Conservation (phyloP, 1,140 invertebrate species). For the Brachionus sp. region DNA sequence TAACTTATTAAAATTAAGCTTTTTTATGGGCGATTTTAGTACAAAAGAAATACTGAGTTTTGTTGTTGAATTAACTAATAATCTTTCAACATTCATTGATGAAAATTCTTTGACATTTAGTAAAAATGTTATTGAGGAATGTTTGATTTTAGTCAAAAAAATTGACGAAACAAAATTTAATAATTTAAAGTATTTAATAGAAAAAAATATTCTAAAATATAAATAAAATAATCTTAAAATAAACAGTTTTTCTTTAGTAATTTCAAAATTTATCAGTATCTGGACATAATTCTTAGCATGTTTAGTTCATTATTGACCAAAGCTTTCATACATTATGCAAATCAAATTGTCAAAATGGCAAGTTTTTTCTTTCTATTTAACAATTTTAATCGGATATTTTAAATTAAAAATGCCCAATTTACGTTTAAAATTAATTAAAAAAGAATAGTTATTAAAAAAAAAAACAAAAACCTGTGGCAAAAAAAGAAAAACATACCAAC, state of each 20-base stretch:
- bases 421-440: too few relatives aligned
- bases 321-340: too few relatives aligned
- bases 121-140: neutral
- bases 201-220: conserved; percentile 12
- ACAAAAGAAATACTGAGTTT: conserved; percentile 3
- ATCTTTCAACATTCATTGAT: neutral
- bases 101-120: neutral
- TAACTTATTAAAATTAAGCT: neutral
- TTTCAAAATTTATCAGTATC: too few relatives aligned
- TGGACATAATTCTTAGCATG: too few relatives aligned
- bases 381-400: too few relatives aligned
- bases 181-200: conserved; percentile 4
- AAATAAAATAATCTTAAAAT: neutral
- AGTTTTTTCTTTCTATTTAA: too few relatives aligned
- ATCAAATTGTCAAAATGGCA: too few relatives aligned
- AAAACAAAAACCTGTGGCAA: too few relatives aligned
- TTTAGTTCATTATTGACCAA: too few relatives aligned
- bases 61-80: neutral
- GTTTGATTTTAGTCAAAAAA: neutral
- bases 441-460: too few relatives aligned
- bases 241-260: neutral
- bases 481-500: too few relatives aligned
- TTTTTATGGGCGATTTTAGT: neutral
- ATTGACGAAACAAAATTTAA: neutral
- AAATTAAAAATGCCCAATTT: too few relatives aligned